These are phyloP conservation scores for Nasonovia ribisnigri DNA, from an alignment of 2,888 invertebrate species.

Conservation along the genomic window DNA sequence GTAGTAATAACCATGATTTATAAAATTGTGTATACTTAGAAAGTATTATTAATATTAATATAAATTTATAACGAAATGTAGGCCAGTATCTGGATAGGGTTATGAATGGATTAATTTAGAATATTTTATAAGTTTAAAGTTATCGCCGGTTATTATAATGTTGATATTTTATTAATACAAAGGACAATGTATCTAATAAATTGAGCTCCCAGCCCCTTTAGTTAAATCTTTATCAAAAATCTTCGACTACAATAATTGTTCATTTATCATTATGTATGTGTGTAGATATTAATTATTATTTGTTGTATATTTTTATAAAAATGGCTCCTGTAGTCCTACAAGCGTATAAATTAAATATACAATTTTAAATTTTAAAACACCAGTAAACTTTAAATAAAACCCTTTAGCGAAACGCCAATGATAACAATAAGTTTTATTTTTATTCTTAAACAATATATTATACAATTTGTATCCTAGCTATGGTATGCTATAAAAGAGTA, in stretches of 20 bases:
- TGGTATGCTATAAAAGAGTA: too few relatives aligned
- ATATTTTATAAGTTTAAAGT: not conserved
- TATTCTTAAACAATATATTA: too few relatives aligned
- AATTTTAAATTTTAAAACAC: not conserved
- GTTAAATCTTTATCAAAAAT: not conserved
- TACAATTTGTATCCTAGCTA: too few relatives aligned
- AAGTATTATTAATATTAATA: not conserved
- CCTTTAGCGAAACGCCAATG: not conserved
- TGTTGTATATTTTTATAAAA: too few relatives aligned
- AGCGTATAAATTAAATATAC: too few relatives aligned
- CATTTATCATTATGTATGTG: not conserved
- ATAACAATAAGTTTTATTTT: not conserved
- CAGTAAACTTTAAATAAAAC: not conserved
- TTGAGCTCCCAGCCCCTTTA: not conserved
- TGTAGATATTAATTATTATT: not conserved
- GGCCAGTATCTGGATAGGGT: too few relatives aligned
- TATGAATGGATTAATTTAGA: too few relatives aligned
- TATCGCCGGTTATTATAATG: not conserved
- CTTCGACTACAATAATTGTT: not conserved
- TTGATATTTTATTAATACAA: not conserved
- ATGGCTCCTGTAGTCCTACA: too few relatives aligned
- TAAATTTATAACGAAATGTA: not conserved
- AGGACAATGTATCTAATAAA: not conserved
- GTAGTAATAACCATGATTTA: not conserved
- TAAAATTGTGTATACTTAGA: not conserved